Base-by-base conservation (phyloP, 2,888 invertebrate species). In the Drosophila greeni region DNA sequence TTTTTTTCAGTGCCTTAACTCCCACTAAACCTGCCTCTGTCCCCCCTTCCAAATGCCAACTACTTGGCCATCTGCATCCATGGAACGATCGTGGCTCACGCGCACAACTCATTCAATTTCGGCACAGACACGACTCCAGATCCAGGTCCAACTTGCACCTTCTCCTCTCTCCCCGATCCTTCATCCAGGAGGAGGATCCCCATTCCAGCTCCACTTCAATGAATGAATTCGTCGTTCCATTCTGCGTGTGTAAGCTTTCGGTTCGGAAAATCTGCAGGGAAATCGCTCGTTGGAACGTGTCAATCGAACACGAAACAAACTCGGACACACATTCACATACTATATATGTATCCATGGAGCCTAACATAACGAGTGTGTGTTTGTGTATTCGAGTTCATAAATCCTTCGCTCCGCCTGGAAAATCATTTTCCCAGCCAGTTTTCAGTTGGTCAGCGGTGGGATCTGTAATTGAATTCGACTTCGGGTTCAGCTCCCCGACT, bases 31-130 rank as follows among this genome's bases (percentile, higher is more conserved):
- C 45, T 18, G 36, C 42, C 42, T 40, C 9, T 14, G 20, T 3
- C 23, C 7, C 23, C 5, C n/a, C n/a, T 16, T 40, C 23, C 5
- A n/a, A 42, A 24, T 42, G 24, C 37, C 56, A 12, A 16, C 64
- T 45, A 64, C 37, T 47, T 24, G 31, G 45, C 66, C 66, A 66
- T 62, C 61, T 66, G 67, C 62, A 66, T 67, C 18, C 39, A 36
- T 23, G 37, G 5, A 39, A n/a, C 66, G 66, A 66, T 82, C 85
- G 85, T 82, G 85, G 82, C 79, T 80, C 79, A 82, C 75, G 83
- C 84, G 84, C 82, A 85, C 75, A 80, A 74, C 76, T 84, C 84
- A 81, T 85, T 83, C 84, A 81, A 83, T 82, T 80, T 84, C 71
- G 64, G 75, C 73, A 58, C 77, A 75, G 84, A 82, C 82, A 83